These are phyloP conservation scores for Acanthosepion esculentum DNA, from an alignment of 2,888 invertebrate species.

Conservation along the genomic window DNA sequence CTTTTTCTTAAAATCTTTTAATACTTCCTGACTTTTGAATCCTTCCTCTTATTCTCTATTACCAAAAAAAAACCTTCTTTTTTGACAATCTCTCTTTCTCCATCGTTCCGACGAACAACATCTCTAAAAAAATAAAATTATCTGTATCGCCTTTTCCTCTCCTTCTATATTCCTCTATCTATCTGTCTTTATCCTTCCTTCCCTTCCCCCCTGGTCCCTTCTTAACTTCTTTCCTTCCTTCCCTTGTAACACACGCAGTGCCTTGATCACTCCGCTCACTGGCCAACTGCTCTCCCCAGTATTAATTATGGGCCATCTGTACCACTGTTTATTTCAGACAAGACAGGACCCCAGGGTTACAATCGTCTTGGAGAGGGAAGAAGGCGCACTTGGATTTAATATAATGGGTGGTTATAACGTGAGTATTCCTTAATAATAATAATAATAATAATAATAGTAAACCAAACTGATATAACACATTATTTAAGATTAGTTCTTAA, in stretches of 20 bases:
- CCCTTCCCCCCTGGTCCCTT: not conserved
- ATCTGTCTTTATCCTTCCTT: too few relatives aligned
- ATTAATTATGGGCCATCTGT: not conserved
- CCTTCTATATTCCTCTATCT: too few relatives aligned
- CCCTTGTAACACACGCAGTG: not conserved
- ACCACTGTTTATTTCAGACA: constrained; percentile 54
- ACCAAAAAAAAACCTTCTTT: too few relatives aligned
- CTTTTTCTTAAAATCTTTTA: too few relatives aligned
- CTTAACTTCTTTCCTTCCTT: not conserved
- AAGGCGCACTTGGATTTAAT: constrained; percentile 67
- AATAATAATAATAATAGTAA: not conserved
- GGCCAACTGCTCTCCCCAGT: not conserved
- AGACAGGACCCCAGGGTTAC: constrained; percentile 56
- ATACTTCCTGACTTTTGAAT: too few relatives aligned
- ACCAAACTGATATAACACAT: too few relatives aligned
- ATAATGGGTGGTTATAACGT: constrained; percentile 68
- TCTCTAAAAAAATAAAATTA: too few relatives aligned
- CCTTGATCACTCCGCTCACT: not conserved
- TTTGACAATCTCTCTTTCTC: too few relatives aligned
- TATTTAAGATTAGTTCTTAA: too few relatives aligned
- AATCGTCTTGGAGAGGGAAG: constrained; percentile 59
- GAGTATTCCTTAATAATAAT: constrained; percentile 51
- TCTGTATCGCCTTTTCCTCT: too few relatives aligned
- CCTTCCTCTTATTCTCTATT: too few relatives aligned
- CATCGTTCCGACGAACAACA: too few relatives aligned